Evolutionary conservation across 2,113 vertebrate genomes (phyloP).

Genomic region (Pardalotus punctatus): DNA sequence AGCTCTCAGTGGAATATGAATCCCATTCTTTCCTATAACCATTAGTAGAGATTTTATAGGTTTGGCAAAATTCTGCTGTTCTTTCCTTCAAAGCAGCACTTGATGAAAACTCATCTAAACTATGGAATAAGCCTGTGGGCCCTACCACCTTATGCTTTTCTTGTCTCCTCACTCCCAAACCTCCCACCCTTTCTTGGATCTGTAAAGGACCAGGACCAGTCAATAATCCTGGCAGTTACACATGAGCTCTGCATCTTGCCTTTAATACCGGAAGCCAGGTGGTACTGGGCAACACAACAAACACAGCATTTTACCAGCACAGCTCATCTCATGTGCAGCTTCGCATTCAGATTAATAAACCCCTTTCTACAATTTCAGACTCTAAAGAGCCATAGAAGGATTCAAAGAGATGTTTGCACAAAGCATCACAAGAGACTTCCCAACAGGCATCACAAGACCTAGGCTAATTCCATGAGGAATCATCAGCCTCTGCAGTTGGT

Average conservation of each 20-base stretch:
- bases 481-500: background rate
- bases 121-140: background rate
- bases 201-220: background rate
- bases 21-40: background rate
- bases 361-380: background rate
- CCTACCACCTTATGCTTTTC: background rate
- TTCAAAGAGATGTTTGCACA: background rate
- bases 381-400: background rate
- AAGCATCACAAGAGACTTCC: no score
- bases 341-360: background rate
- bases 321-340: background rate
- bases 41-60: background rate
- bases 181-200: background rate
- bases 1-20: background rate
- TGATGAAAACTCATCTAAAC: background rate
- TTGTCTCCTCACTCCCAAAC: background rate
- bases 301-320: background rate
- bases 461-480: background rate
- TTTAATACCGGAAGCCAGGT: background rate
- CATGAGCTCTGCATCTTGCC: background rate
- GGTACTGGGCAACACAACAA: background rate
- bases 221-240: background rate
- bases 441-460: background rate
- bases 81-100: background rate
- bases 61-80: background rate